Base-by-base conservation (phyloP, 2,113 vertebrate species). In the Rallus limicola region DNA sequence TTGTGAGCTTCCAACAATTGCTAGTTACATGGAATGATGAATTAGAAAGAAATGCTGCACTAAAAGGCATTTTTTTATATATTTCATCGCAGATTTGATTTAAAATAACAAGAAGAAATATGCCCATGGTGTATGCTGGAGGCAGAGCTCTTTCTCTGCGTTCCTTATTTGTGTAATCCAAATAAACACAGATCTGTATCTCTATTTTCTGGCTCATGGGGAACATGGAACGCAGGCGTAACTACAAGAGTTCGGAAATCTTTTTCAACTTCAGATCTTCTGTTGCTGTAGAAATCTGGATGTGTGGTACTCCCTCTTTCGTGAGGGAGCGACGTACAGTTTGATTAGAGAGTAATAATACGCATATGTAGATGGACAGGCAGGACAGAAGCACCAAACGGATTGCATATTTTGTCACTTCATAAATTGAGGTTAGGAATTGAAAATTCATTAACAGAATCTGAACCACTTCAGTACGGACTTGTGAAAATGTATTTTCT, bases 1-100 rank as follows among this genome's bases (percentile, higher is more conserved):
- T 95, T 98, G 97, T 97, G 83, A 97, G 86, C 76, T 84, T 81
- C n/a, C 82, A 77, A 94, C 96, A 96, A 81, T 68, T 31, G 52
- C 34, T 25, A 91, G 80, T 52, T 87, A 38, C 91, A 87, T 60
- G 89, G 68, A 96, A 82, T 58, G 72, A 79, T 31, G 69, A 89
- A 63, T 55, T 21, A 40, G 78, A 82, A 69, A 33, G 3, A 44
- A 82, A 71, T 74, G 48, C 77, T 14, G 21, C 67, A 6, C 34
- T 9, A 74, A 81, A 86, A 81, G n/a, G 29, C n/a, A 3, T 71
- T 64, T 86, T 86, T 8, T 8, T 3, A 31, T 34, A 53, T 29
- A 53, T 63, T 82, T 89, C 18, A 4, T 50, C 17, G 5, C 44
- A 19, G n/a, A 56, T 77, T 82, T 55, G 6, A 34, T 86, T 74